Percentiles rank a stretch among this genome's conserved stretches.
Conservation (phyloP, 2,113 vertebrate genomes). For the Colossoma macropomum region DNA sequence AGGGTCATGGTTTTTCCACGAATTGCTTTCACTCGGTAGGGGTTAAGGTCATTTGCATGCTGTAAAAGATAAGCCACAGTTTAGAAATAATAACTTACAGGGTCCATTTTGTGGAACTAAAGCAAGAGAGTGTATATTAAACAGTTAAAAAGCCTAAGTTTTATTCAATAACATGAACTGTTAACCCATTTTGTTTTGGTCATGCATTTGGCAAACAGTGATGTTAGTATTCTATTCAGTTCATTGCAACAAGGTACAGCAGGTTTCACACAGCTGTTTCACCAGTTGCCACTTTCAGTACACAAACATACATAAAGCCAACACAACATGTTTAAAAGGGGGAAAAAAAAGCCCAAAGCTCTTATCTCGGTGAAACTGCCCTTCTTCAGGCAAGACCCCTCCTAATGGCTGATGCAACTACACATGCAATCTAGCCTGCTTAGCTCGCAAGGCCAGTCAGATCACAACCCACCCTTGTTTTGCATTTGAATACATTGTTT, state of each 20-base stretch:
- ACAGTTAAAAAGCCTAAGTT: no score
- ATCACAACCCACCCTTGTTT: neutral
- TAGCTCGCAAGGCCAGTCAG: neutral
- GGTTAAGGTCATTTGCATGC: neutral
- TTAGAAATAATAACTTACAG: neutral
- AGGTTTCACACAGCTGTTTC: neutral
- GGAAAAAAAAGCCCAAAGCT: neutral
- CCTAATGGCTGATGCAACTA: conserved; percentile 38
- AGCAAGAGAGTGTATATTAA: no score
- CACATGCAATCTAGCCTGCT: neutral
- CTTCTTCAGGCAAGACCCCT: conserved; percentile 18
- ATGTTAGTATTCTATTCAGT: no score
- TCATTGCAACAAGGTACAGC: no score
- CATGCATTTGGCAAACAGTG: no score
- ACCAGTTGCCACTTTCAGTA: neutral
- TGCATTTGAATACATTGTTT: neutral
- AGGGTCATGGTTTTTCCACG: neutral
- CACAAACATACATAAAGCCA: neutral
- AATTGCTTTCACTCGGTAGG: neutral
- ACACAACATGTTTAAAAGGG: neutral
- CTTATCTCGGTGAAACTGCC: conserved; percentile 1
- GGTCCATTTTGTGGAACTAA: neutral
- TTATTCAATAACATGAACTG: no score
- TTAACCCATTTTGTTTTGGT: no score
- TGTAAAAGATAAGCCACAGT: neutral